Evolutionary conservation across 1,140 invertebrate species (phyloP), one percentile per base, ranked within the genome.

Genomic region (Littorina saxatilis): DNA sequence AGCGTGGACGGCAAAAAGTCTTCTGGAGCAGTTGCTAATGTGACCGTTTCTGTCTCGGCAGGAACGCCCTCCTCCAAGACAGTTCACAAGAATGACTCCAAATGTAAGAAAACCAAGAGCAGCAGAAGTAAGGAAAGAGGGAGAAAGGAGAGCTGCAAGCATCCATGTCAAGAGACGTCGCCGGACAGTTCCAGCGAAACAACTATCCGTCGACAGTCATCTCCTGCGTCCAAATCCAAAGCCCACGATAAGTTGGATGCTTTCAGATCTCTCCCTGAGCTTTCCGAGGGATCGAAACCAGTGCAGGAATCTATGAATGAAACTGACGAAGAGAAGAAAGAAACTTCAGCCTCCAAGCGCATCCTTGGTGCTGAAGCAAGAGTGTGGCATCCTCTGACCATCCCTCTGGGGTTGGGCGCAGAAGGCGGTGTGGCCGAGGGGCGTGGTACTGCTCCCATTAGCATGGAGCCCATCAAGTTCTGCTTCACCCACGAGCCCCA

Each of bases 371-470:
- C 43, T 5, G 43, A 47, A 17, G 17, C 43, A 47, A 23, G 11
- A 39, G 35, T 39, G 37, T 68, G 66, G 66, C 32, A 35, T 68
- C 66, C 66, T 35, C 35, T 68, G 66, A 39, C 23, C 32, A 68
- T 68, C 66, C 15, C 35, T 1, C 5, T 35, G 7, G 35, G 5
- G 39, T 32, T 29, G 0, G 2, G 35, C 15, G 66, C 9, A 2
- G 37, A 68, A 0, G 17, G 35, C 13, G 66, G 15, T 13, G 35
- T 23, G 2, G n/a, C n/a, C n/a, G n/a, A n/a, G n/a, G n/a, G n/a
- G n/a, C n/a, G n/a, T n/a, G n/a, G n/a, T n/a, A n/a, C n/a, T n/a
- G n/a, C n/a, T n/a, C n/a, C n/a, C n/a, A n/a, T n/a, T n/a, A n/a
- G n/a, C n/a, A n/a, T n/a, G n/a, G 32, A 23, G 32, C 66, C 66